Conservation (phyloP, 2,113 vertebrate genomes). For the Ondatra zibethicus region DNA sequence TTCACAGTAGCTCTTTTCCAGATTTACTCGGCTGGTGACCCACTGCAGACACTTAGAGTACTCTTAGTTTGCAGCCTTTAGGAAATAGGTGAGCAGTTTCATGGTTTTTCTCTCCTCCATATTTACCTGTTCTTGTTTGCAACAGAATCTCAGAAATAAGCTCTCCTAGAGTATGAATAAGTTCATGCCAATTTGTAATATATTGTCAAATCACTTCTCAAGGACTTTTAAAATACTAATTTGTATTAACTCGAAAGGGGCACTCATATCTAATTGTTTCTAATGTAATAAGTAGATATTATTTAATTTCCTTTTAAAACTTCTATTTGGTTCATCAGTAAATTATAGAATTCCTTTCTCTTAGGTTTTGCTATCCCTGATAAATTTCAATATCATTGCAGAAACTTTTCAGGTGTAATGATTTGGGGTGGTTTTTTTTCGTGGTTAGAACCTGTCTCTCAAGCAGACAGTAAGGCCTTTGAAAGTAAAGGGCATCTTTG, state of each 20-base stretch:
- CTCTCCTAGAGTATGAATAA: neutral
- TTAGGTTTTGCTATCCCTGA: neutral
- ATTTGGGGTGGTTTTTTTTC: neutral
- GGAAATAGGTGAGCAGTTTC: neutral
- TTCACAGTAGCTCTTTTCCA: neutral
- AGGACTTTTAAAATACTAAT: neutral
- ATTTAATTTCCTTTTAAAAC: neutral
- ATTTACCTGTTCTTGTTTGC: neutral
- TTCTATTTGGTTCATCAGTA: neutral
- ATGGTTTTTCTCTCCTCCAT: neutral
- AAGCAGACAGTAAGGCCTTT: neutral
- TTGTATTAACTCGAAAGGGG: neutral
- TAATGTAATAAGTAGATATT: neutral
- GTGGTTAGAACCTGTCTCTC: neutral
- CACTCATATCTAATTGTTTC: neutral
- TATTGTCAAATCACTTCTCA: neutral
- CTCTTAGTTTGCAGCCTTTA: conserved; percentile 22
- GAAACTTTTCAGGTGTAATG: neutral
- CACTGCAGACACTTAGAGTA: neutral
- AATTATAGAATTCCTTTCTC: neutral
- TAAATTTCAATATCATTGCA: neutral
- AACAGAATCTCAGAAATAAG: neutral
- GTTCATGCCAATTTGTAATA: neutral
- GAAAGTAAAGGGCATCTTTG: neutral
- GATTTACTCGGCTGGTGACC: neutral